Base-by-base conservation (phyloP, 1,140 invertebrate genomes). In the Drosophila lacteicornis region DNA sequence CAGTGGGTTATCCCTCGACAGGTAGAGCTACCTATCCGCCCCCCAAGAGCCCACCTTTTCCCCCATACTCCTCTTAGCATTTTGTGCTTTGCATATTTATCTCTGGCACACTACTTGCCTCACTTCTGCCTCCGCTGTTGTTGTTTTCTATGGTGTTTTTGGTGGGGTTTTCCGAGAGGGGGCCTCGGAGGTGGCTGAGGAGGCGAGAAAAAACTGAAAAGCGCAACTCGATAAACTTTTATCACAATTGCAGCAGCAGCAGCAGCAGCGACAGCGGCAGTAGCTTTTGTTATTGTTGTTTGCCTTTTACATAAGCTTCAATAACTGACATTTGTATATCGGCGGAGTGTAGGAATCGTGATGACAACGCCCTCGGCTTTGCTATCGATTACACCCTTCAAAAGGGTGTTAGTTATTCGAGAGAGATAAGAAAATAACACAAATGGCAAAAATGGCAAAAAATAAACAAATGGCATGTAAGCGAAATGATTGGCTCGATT, bases 211-310 rank as follows among this genome's bases (percentile, higher is more conserved):
- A 66, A 79, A 59, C 67, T 61, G 27, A 62, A 56, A 70, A 79
- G 84, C 80, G 53, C 77, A 84, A 82, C 65, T 80, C 80, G 84
- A 87, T 87, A 87, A 87, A 87, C 65, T 87, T 88, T 87, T 87
- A 87, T 87, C 84, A 84, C 84, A 84, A 84, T 60, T 84, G 83
- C 83, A 87, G 71, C 82, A 85, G 49, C 75, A 79, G 42, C 60
- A 69, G 19, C 49, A 60, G 33, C 55, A 47, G 51, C 40, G 73
- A 6, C 40, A 74, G 78, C 40, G 73, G 27, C 40, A 74, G 78
- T 88, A 69, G 70, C 67, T 88, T 66, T 86, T 86, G 59, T 58
- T 66, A 43, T 66, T 79, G 57, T 59, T 59, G 43, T 56, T 56
- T 56, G 53, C 36, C 46, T 65, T 73, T 70, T 55, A 61, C 51